A percentile compares a stretch with the other conserved stretches of the same genome.
Conservation (phyloP, 2,113 vertebrate genomes). For the Eptesicus fuscus region DNA sequence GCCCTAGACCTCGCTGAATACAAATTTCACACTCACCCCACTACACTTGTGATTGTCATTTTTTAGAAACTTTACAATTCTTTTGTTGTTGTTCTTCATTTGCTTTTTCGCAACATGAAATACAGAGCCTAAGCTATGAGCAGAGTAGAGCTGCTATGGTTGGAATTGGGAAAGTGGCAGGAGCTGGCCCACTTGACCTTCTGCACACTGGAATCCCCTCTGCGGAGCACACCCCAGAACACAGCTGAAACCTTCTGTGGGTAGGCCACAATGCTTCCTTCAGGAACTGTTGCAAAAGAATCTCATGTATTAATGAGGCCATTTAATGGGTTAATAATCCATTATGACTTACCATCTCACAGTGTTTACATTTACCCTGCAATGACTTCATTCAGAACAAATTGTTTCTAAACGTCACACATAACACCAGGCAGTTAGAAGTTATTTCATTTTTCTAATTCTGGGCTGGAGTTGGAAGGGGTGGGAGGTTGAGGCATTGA, state of each 20-base stretch:
- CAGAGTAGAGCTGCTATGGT: not conserved
- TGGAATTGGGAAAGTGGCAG: too few species aligned
- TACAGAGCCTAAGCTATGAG: not conserved
- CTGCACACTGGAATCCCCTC: too few species aligned
- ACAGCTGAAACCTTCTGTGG: not conserved
- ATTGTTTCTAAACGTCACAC: not conserved
- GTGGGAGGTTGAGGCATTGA: not conserved
- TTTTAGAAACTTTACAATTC: not conserved
- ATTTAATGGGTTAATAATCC: not conserved
- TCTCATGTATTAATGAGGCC: not conserved
- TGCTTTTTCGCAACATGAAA: not conserved
- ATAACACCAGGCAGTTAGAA: not conserved
- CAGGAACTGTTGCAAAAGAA: not conserved
- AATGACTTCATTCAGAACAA: not conserved
- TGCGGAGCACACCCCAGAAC: accelerated
- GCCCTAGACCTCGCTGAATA: not conserved
- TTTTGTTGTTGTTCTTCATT: not conserved
- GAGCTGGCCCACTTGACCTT: not conserved
- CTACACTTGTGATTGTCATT: not conserved
- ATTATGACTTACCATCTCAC: not conserved
- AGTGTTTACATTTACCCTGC: not conserved
- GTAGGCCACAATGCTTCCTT: not conserved
- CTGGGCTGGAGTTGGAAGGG: not conserved
- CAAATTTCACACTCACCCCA: not conserved
- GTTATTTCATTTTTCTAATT: not conserved